Evolutionary conservation across 2,888 invertebrate genomes (phyloP).

Genomic region (Cordilura impudica): DNA sequence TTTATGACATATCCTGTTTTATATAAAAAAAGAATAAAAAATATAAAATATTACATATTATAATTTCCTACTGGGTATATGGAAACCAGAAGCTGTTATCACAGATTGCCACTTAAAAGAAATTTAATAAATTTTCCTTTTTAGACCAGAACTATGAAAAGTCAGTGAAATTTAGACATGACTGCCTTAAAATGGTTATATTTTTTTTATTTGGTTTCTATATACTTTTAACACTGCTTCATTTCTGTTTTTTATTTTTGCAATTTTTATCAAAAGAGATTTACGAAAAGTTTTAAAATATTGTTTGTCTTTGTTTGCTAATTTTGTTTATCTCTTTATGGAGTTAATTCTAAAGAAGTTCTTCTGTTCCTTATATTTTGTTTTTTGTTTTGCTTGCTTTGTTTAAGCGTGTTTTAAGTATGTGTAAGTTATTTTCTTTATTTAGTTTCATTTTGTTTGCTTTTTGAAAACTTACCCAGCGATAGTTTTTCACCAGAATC

Average conservation of each 20-base stretch:
- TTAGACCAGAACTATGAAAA: neutral
- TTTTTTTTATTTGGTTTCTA: neutral
- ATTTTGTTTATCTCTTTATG: neutral
- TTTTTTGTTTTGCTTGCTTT: neutral
- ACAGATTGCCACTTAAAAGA: slow-evolving; percentile 55
- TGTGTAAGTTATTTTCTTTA: slow-evolving; percentile 26
- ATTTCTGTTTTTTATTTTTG: slow-evolving; percentile 11
- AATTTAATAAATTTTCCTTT: neutral
- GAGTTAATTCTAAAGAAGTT: slow-evolving; percentile 44
- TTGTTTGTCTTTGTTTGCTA: neutral
- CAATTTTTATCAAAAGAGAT: neutral
- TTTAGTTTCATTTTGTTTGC: slow-evolving; percentile 27
- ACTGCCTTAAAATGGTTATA: neutral
- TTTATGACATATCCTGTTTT: too few species aligned
- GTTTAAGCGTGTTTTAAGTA: neutral
- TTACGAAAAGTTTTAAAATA: neutral
- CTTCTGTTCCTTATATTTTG: slow-evolving; percentile 27
- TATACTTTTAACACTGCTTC: slow-evolving; percentile 59
- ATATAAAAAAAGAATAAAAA: too few species aligned
- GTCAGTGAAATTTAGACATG: neutral
- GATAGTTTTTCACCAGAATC: slow-evolving; percentile 99
- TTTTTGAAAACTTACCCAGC: slow-evolving; percentile 83
- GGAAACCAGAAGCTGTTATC: slow-evolving; percentile 59
- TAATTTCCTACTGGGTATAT: neutral
- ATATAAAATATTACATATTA: too few species aligned